Percentiles rank a stretch among this genome's conserved stretches.
Conservation (phyloP, 1,140 invertebrate genomes). For the Caenorhabditis briggsae region DNA sequence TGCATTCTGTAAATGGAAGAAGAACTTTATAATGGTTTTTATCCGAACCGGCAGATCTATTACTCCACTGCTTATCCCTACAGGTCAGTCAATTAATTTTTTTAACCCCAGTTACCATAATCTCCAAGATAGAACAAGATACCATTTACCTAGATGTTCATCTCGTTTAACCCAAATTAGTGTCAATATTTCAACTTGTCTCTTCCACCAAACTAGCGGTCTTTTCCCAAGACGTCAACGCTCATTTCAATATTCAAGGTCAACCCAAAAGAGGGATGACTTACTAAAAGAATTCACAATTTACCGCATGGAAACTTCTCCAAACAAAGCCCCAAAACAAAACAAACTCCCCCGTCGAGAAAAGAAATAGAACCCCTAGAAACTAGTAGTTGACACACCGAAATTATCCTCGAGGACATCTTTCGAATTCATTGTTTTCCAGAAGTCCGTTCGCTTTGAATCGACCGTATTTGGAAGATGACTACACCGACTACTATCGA, state of each 20-base stretch:
- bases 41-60: constrained; percentile 46
- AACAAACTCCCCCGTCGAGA: not conserved
- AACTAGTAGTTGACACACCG: constrained; percentile 1
- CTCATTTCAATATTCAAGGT: constrained; percentile 55
- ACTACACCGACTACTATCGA: constrained; percentile 51
- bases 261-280: not conserved
- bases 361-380: not conserved
- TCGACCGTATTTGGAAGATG: constrained; percentile 47
- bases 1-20: constrained; percentile 53
- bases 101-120: too few species aligned
- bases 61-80: constrained; percentile 41
- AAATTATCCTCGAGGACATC: constrained; percentile 49
- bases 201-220: constrained; percentile 3
- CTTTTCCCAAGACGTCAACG: constrained; percentile 47
- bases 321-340: constrained; percentile 11
- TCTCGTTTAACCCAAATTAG: constrained; percentile 34
- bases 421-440: constrained; percentile 38
- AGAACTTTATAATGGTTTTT: constrained; percentile 52
- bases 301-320: not conserved
- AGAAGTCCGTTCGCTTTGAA: constrained; percentile 54
- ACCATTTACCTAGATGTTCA: constrained; percentile 22
- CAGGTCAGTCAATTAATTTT: not conserved
- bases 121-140: too few species aligned
- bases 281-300: constrained; percentile 42
- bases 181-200: constrained; percentile 26